Conservation (phyloP, 2,113 vertebrate genomes). For the Sphaerodactylus townsendi region DNA sequence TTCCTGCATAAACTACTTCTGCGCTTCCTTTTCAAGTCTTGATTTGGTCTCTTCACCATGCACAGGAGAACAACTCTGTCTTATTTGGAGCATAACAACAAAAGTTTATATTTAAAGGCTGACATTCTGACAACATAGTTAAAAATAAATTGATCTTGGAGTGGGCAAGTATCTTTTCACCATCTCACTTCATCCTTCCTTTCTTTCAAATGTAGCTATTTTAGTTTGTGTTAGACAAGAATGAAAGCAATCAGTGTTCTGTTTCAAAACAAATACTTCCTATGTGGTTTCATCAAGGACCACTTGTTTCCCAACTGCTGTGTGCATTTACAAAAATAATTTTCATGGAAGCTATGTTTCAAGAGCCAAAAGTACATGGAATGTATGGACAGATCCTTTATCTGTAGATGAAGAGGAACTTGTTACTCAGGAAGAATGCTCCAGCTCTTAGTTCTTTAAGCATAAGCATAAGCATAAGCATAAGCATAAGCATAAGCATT, state of each 20-base stretch:
- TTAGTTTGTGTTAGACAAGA: neutral
- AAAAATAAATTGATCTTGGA: neutral
- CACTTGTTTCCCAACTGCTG: slow-evolving; percentile 32
- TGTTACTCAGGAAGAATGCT: neutral
- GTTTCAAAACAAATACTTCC: slow-evolving; percentile 29
- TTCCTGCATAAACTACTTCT: too few relatives aligned
- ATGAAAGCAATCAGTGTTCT: slow-evolving; percentile 5
- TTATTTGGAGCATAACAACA: accelerated
- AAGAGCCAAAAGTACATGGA: slow-evolving; percentile 14
- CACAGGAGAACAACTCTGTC: neutral
- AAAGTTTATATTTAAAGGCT: neutral
- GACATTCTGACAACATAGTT: slow-evolving; percentile 14
- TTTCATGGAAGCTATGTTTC: slow-evolving; percentile 23
- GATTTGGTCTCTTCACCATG: neutral
- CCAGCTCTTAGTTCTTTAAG: neutral
- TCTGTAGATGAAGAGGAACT: neutral
- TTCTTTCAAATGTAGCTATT: neutral
- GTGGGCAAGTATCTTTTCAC: neutral
- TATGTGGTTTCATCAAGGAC: slow-evolving; percentile 18
- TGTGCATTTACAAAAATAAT: slow-evolving; percentile 41
- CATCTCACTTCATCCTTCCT: neutral
- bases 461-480: too few relatives aligned
- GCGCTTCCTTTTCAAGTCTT: neutral
- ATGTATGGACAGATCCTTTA: neutral
- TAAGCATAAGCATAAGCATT: too few relatives aligned